Percentiles rank a stretch among this genome's conserved stretches.
These are phyloP conservation scores for Sebastes fasciatus DNA, from an alignment of 2,113 vertebrate genomes.

Conservation along the genomic window DNA sequence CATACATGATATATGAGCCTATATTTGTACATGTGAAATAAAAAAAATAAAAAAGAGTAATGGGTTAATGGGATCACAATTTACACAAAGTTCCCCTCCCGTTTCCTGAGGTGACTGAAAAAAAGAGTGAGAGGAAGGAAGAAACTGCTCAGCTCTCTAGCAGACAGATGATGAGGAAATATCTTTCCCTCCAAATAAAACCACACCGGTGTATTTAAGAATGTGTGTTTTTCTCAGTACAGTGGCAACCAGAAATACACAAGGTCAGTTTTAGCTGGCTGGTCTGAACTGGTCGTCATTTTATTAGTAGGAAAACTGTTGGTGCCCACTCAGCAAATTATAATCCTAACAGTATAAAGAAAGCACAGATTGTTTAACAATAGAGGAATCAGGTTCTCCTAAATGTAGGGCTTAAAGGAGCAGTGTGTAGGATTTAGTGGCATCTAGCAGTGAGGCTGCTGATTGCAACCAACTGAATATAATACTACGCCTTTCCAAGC, in stretches of 20 bases:
- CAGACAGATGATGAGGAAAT: slow-evolving; percentile 32
- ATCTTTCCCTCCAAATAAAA: slow-evolving; percentile 29
- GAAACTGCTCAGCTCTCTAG: slow-evolving; percentile 11
- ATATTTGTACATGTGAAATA: not conserved
- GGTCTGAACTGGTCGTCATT: slow-evolving; percentile 6
- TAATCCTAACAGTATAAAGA: slow-evolving; percentile 37
- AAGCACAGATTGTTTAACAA: slow-evolving; percentile 46
- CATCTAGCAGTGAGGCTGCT: not conserved
- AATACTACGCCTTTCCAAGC: too few species aligned
- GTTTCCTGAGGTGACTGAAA: slow-evolving; percentile 37
- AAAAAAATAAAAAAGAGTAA: not conserved
- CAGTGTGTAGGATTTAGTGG: too few species aligned
- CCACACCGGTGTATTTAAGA: slow-evolving; percentile 25
- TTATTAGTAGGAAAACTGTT: slow-evolving; percentile 32
- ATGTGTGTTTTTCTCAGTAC: slow-evolving; percentile 1
- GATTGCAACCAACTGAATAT: too few species aligned
- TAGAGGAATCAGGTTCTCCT: not conserved
- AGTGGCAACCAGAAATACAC: slow-evolving; percentile 22
- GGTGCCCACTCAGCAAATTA: slow-evolving; percentile 41
- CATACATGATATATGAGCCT: not conserved
- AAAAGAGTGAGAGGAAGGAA: slow-evolving; percentile 38
- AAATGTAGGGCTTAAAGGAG: not conserved
- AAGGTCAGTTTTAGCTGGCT: slow-evolving; percentile 2
- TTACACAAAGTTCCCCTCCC: slow-evolving; percentile 3
- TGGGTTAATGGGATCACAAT: not conserved